Conservation (phyloP, 2,888 invertebrate species). For the Catonia carolina region DNA sequence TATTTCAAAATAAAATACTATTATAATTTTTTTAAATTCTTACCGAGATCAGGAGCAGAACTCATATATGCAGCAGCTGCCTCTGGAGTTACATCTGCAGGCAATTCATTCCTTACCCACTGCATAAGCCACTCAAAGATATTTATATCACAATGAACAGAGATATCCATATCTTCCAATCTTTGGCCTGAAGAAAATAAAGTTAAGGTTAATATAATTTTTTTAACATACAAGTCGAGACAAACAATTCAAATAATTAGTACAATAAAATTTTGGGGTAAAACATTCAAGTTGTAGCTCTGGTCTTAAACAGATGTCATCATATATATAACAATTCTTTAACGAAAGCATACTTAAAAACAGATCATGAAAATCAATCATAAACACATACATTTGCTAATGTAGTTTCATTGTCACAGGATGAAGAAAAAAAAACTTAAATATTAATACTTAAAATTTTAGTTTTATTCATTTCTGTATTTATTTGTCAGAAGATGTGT, state of each 20-base stretch:
- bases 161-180: constrained; percentile 89
- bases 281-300: background rate
- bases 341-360: too few relatives aligned
- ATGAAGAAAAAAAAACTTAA: too few relatives aligned
- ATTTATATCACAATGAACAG: constrained; percentile 91
- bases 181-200: constrained; percentile 54
- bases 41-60: too few relatives aligned
- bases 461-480: too few relatives aligned
- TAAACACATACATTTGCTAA: too few relatives aligned
- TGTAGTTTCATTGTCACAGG: too few relatives aligned
- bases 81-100: constrained; percentile 36
- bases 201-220: background rate
- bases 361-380: too few relatives aligned
- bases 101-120: constrained; percentile 79
- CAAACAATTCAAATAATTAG: background rate
- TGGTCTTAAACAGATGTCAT: background rate
- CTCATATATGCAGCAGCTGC: too few relatives aligned
- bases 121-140: constrained; percentile 96
- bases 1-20: too few relatives aligned
- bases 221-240: background rate
- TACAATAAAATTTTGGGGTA: background rate
- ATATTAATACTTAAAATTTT: too few relatives aligned
- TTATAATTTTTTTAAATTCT: too few relatives aligned
- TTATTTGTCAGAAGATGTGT: too few relatives aligned
- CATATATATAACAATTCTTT: constrained; percentile 8